phyloP scores from a whole-genome alignment of 2,888 invertebrate genomes.

The Lottia gigantea region DNA sequence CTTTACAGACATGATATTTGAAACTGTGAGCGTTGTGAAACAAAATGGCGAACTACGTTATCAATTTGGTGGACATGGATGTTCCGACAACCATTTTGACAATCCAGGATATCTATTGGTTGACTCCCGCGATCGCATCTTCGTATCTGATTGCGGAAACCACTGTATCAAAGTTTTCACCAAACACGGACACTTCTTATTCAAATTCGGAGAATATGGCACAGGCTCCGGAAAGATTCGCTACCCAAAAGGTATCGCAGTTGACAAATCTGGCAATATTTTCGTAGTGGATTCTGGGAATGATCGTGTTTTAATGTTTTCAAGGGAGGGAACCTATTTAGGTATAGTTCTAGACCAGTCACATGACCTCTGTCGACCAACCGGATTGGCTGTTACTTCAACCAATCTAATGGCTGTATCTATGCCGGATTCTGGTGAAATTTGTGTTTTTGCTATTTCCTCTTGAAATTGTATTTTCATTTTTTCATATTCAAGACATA shows the following conservation, averaged over 20 bases:
- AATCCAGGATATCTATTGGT: constrained; percentile 35
- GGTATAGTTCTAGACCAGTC: constrained; percentile 23
- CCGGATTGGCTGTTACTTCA: constrained; percentile 29
- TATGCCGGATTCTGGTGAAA: constrained; percentile 35
- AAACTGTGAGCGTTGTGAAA: constrained; percentile 31
- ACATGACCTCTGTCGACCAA: constrained; percentile 32
- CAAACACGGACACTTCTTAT: constrained; percentile 31
- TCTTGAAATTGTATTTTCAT: neutral
- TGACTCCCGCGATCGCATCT: constrained; percentile 29
- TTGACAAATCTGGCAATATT: constrained; percentile 26
- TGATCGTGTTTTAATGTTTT: constrained; percentile 35
- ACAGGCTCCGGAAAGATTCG: constrained; percentile 27
- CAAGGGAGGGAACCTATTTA: constrained; percentile 30
- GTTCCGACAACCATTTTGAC: constrained; percentile 28
- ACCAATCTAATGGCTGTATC: constrained; percentile 32
- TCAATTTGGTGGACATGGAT: constrained; percentile 34
- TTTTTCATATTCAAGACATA: too few relatives aligned
- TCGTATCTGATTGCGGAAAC: constrained; percentile 39
- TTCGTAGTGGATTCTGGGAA: constrained; percentile 44
- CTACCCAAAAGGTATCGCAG: constrained; percentile 35
- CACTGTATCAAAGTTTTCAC: constrained; percentile 40
- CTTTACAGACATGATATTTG: constrained; percentile 40
- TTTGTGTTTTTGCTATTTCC: constrained; percentile 23
- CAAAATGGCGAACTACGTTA: constrained; percentile 25
- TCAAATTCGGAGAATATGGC: constrained; percentile 36